These are phyloP conservation scores for Ypsolopha scabrella DNA, from an alignment of 2,888 invertebrate species.

Conservation along the genomic window DNA sequence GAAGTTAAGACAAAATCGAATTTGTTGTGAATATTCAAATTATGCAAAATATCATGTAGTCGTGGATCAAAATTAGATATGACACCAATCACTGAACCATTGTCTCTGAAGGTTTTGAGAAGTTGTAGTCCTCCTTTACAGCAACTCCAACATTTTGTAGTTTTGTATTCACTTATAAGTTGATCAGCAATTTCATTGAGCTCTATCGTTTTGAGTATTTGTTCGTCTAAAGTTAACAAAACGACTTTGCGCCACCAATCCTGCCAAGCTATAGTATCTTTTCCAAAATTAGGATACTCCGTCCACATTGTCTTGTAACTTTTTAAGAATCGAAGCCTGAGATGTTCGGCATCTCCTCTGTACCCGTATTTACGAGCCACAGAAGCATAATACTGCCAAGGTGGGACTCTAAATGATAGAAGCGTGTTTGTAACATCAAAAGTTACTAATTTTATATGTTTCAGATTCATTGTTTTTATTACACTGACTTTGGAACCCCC, in stretches of 20 bases:
- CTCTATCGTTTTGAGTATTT: slow-evolving; percentile 34
- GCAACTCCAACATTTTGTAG: slow-evolving; percentile 78
- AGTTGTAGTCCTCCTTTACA: slow-evolving; percentile 74
- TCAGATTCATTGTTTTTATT: slow-evolving; percentile 46
- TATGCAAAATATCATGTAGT: slow-evolving; percentile 74
- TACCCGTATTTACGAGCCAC: slow-evolving; percentile 79
- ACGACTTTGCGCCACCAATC: slow-evolving; percentile 87
- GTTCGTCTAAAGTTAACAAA: slow-evolving; percentile 71
- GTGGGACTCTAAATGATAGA: slow-evolving; percentile 75
- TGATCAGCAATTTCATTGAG: slow-evolving; percentile 59
- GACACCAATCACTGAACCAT: slow-evolving; percentile 73
- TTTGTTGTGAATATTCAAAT: slow-evolving; percentile 74
- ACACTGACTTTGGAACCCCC: no score
- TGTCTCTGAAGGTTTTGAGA: slow-evolving; percentile 68
- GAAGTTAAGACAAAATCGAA: slow-evolving; percentile 88
- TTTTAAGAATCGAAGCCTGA: slow-evolving; percentile 73
- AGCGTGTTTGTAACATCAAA: slow-evolving; percentile 92
- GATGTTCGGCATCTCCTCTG: slow-evolving; percentile 56
- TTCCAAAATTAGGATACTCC: slow-evolving; percentile 86
- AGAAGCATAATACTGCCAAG: slow-evolving; percentile 81
- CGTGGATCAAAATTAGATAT: slow-evolving; percentile 93
- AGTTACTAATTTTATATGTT: slow-evolving; percentile 76
- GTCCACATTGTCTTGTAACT: slow-evolving; percentile 74
- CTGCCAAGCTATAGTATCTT: slow-evolving; percentile 76
- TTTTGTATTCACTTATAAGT: slow-evolving; percentile 78